Evolutionary conservation across 2,888 invertebrate genomes (phyloP), one percentile per base, ranked within the genome.

Genomic region (Thymelicus sylvestris): DNA sequence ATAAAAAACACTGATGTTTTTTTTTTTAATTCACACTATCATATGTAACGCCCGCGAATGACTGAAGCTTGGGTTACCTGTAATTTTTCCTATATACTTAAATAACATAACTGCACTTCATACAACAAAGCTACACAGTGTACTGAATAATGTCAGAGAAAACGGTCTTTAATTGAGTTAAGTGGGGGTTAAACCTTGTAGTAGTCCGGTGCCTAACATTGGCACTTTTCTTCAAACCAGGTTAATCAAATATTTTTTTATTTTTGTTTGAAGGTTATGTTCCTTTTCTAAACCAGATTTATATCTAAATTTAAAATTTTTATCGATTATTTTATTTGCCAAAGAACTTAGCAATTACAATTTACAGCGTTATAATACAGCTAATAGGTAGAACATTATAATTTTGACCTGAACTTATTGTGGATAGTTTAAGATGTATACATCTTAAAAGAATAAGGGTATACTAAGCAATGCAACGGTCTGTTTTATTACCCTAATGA

Each of bases 121-220:
- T 66, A 57, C 55, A 41, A 59, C 47, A 24, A 41, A 47, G 19
- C 5, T n/a, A n/a, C 57, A 66, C 57, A 66, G 66, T 15, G 66
- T 59, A 66, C 66, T 66, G 48, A 55, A 59, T 44, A 31, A 38
- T 66, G 8, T 31, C 57, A 69, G 68, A 69, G 68, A 69, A 57
- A 69, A 57, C 63, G 15, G 38, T 10, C 10, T 24, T 39, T 48
- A 57, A 63, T 62, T 52, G 15, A 24, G n/a, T 10, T 19, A 63
- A 69, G 68, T 69, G 68, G 63, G 68, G 57, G 55, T 7, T n/a
- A 47, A 63, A 6, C 68, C 68, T 69, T 69, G 68, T 19, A 7
- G 7, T 41, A 5, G 8, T 63, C 63, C 52, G 61, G 47, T 47
- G 52, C 19, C 12, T 57, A 63, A 63, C 57, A 63, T 63, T 63